These are phyloP conservation scores for Battus philenor DNA, from an alignment of 1,140 invertebrate genomes.

Conservation along the genomic window DNA sequence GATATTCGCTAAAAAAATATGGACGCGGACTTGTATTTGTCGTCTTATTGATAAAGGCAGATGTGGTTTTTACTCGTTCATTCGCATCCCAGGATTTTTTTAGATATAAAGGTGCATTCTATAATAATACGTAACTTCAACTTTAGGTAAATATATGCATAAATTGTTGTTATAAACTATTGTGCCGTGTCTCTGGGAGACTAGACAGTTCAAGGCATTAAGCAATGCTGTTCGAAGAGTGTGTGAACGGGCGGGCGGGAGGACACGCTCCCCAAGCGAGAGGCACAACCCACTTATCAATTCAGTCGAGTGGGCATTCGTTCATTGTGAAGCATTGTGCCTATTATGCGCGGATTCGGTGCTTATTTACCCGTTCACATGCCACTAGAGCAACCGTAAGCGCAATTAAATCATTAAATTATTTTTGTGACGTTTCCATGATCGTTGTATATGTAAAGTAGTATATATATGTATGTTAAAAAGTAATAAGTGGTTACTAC, in stretches of 20 bases:
- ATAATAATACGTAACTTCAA: too few relatives aligned
- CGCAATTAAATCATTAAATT: conserved; percentile 28
- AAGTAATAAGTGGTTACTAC: too few relatives aligned
- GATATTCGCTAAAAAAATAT: too few relatives aligned
- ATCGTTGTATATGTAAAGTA: conserved; percentile 2
- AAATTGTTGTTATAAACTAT: too few relatives aligned
- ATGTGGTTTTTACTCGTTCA: too few relatives aligned
- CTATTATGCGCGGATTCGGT: conserved; percentile 65
- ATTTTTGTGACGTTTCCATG: conserved; percentile 14
- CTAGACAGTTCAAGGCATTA: conserved; percentile 17
- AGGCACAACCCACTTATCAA: conserved; percentile 72
- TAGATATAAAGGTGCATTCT: too few relatives aligned
- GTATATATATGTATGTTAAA: too few relatives aligned
- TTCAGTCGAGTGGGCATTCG: conserved; percentile 72
- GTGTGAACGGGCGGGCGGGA: conserved; percentile 27
- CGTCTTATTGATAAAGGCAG: too few relatives aligned
- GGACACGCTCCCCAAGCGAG: conserved; percentile 42
- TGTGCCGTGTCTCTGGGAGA: too few relatives aligned
- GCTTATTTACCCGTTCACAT: conserved; percentile 67
- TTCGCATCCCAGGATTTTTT: too few relatives aligned
- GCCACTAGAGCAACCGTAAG: conserved; percentile 32
- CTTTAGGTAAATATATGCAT: too few relatives aligned
- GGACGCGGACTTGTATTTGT: too few relatives aligned
- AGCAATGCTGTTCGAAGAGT: conserved; percentile 10
- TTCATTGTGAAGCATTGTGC: conserved; percentile 70